Base-by-base conservation (phyloP, 2,113 vertebrate species). In the Eira barbara region DNA sequence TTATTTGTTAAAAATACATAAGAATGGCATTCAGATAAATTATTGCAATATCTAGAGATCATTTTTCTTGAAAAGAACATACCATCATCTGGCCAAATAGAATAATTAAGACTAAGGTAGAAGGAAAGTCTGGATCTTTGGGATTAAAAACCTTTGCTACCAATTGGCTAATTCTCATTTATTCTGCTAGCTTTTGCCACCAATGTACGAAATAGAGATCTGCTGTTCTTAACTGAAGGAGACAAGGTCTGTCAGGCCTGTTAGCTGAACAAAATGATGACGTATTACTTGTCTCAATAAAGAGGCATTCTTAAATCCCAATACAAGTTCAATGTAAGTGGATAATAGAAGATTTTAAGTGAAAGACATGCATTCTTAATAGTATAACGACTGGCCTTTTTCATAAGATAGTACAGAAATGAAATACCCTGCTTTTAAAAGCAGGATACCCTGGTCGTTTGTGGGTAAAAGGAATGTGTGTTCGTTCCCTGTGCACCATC, bases 261-360 rank as follows among this genome's bases (percentile, higher is more conserved):
- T 95, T 97, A 96, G 95, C 95, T 95, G 91, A 97, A 80, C 95
- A 95, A 97, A 98, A 98, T n/a, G 96, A 98, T 98, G 97, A 98
- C 98, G 93, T 91, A 96, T 97, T 97, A 39, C 98, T 98, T 73
- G 18, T 97, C 95, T 98, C 31, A 4, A 92, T 97, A 97, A 97
- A 96, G 97, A 98, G 96, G 59, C 93, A 63, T 95, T 96, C 97
- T 97, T 81, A 98, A 98, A 98, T 97, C 98, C 98, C 98, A 20
- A 34, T 7, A 94, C 98, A 74, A 96, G 84, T 97, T 91, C 89
- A 94, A 63, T 95, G 31, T 45, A 76, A 98, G 95, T 97, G 98
- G 96, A 57, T 94, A 97, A 97, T 6, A 91, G 95, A 97, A 85
- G 89, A 91, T 98, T 98, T 97, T 97, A 95, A 29, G 96, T 95